Conservation (phyloP, 30 jellyfish, hydroid and myxozoan genomes). For the Aurelia sp. region DNA sequence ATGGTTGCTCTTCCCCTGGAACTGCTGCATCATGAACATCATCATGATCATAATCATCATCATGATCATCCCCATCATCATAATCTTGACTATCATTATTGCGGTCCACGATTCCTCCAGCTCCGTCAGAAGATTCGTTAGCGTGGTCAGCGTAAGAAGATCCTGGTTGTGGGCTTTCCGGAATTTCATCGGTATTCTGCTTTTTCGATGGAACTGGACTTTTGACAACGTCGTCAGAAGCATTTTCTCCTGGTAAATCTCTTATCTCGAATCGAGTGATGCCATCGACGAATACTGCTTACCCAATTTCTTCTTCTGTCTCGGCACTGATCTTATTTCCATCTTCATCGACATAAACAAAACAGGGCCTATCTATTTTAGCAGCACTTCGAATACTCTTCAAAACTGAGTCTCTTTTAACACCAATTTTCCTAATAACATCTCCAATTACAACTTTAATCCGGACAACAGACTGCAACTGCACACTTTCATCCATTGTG, state of each 20-base stretch:
- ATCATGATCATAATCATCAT: not conserved
- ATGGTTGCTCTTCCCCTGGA: conserved; percentile 5
- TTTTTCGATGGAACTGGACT: too few relatives aligned
- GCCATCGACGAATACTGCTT: conserved; percentile 1
- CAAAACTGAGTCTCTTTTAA: conserved; percentile 1
- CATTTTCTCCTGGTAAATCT: conserved; percentile 3
- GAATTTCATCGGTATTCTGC: too few relatives aligned
- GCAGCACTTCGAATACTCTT: not conserved
- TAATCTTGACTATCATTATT: too few relatives aligned
- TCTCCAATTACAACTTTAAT: conserved; percentile 12
- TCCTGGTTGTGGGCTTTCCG: too few relatives aligned
- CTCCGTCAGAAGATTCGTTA: too few relatives aligned
- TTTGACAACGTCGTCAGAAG: too few relatives aligned
- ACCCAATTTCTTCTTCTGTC: conserved; percentile 10
- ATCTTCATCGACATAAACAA: conserved; percentile 15
- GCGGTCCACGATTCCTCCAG: too few relatives aligned
- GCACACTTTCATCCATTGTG: not conserved
- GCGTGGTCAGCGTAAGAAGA: too few relatives aligned
- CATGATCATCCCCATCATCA: not conserved
- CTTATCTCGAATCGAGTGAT: conserved; percentile 4
- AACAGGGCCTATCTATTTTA: not conserved
- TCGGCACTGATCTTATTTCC: conserved; percentile 6
- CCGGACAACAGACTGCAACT: not conserved
- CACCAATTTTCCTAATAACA: conserved; percentile 7
- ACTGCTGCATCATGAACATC: not conserved